Percentiles rank a stretch among this genome's conserved stretches.
These are phyloP conservation scores for Pangasius sanitwongsei DNA, from an alignment of 2,797 vertebrate species.

Conservation along the genomic window DNA sequence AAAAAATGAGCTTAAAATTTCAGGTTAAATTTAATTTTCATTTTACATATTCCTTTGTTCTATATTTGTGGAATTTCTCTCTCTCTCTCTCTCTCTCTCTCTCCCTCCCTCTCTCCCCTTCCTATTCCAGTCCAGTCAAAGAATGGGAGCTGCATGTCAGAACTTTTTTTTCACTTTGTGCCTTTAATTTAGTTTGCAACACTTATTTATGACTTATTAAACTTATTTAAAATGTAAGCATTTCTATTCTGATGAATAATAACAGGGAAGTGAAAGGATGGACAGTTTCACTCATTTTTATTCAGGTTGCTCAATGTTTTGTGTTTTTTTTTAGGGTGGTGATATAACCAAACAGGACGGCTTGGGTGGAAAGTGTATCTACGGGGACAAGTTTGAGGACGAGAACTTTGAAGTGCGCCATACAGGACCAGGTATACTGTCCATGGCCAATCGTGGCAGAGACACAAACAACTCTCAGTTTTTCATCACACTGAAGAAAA, in stretches of 20 bases:
- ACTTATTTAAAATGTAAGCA: no score
- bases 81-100: no score
- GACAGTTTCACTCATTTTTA: neutral
- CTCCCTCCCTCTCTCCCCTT: no score
- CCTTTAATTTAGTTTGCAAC: no score
- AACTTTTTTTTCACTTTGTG: no score
- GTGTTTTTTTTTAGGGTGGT: conserved; percentile 80
- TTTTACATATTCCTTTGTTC: no score
- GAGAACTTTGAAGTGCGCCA: conserved; percentile 93
- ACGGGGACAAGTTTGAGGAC: conserved; percentile 89
- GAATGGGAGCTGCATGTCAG: no score
- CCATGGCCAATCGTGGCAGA: conserved; percentile 90
- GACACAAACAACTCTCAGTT: conserved; percentile 90
- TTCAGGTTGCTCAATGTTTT: neutral
- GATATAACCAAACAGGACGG: conserved; percentile 90
- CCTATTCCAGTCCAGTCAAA: no score
- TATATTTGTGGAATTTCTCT: no score
- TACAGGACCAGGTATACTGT: conserved; percentile 88
- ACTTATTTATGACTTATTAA: no score
- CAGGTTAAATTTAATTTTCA: no score
- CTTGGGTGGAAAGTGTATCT: conserved; percentile 90
- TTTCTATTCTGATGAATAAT: neutral
- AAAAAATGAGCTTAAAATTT: no score
- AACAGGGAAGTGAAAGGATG: neutral
- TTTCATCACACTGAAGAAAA: conserved; percentile 92